Percentiles rank a stretch among this genome's conserved stretches.
phyloP scores from a whole-genome alignment of 2,888 invertebrate species.

The Nycteola revayana region DNA sequence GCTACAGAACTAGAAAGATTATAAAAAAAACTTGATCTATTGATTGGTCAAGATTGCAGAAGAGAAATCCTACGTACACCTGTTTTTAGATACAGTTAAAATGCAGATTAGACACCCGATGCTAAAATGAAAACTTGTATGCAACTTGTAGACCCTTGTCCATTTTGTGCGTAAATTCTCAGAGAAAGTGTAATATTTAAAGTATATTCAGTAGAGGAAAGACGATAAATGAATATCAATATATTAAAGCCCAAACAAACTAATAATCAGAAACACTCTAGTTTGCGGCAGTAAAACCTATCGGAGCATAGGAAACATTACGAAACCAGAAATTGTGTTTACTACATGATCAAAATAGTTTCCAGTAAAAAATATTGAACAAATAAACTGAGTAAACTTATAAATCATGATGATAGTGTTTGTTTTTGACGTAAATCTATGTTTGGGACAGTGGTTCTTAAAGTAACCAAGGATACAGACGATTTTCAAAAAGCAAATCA shows the following conservation, averaged over 20 bases:
- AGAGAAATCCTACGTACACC: slow-evolving; percentile 5
- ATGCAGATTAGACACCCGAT: slow-evolving; percentile 27
- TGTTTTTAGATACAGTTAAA: slow-evolving; percentile 12
- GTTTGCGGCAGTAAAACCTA: too few species aligned
- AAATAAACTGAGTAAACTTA: slow-evolving; percentile 30
- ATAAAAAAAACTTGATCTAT: slow-evolving; percentile 1
- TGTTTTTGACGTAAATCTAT: too few species aligned
- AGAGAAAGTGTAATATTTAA: slow-evolving; percentile 16
- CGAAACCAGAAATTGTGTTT: slow-evolving; percentile 29
- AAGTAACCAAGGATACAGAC: too few species aligned
- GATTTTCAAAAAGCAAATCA: too few species aligned
- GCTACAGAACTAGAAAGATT: not conserved
- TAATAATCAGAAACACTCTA: too few species aligned
- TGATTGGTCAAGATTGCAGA: slow-evolving; percentile 7
- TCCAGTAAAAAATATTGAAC: slow-evolving; percentile 27
- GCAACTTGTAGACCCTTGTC: too few species aligned
- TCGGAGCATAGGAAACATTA: slow-evolving; percentile 20
- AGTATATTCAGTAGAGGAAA: too few species aligned
- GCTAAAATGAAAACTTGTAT: slow-evolving; percentile 26
- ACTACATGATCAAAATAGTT: slow-evolving; percentile 27
- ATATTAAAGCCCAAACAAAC: too few species aligned
- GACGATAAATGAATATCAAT: too few species aligned
- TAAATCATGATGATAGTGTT: too few species aligned
- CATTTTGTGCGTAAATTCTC: too few species aligned
- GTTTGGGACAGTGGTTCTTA: too few species aligned